Evolutionary conservation across 2,888 invertebrate genomes (phyloP), one percentile per base, ranked within the genome.

Genomic region (Netelia inedita): DNA sequence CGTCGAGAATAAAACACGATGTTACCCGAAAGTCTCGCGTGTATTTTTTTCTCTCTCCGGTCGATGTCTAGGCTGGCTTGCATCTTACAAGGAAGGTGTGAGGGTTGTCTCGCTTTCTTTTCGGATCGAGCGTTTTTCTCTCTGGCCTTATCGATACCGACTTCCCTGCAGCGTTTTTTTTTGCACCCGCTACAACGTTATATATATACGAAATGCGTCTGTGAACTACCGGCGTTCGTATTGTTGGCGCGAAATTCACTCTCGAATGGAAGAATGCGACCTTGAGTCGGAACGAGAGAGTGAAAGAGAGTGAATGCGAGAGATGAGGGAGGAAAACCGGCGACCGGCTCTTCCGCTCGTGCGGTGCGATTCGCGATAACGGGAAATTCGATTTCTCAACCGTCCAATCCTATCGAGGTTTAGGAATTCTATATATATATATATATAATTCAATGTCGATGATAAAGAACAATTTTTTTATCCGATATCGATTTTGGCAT

Each of bases 321-420:
- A 57, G 50, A 57, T 78, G 69, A 35, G 61, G 19, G 69, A 61
- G 57, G 53, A 61, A 71, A 79, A 71, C 78, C 53, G 69, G 78
- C 61, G 69, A 79, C 69, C 61, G 55, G 61, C 21, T 53, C 61
- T 50, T 79, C 69, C 78, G 69, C 21, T 43, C 61, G 41, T 55
- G 78, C 41, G 59, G 61, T 69, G 78, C 69, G 61, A 79, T 79
- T 79, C 53, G 69, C 46, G 78, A 79, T 79, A 79, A 69, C 61
- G 69, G 46, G 8, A 21, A 69, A 69, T 69, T 69, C 78, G 50
- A 71, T 69, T 69, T 61, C 69, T 41, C 78, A 79, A 79, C 69
- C 61, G 61, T 9, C 23, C 75, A 55, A 65, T 75, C 21, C 55
- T 16, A 57, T 76, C 75, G 11, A 66, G 55, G n/a, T 6, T 55